phyloP scores from a whole-genome alignment of 2,888 invertebrate genomes.

The Cheilosia vernalis region DNA sequence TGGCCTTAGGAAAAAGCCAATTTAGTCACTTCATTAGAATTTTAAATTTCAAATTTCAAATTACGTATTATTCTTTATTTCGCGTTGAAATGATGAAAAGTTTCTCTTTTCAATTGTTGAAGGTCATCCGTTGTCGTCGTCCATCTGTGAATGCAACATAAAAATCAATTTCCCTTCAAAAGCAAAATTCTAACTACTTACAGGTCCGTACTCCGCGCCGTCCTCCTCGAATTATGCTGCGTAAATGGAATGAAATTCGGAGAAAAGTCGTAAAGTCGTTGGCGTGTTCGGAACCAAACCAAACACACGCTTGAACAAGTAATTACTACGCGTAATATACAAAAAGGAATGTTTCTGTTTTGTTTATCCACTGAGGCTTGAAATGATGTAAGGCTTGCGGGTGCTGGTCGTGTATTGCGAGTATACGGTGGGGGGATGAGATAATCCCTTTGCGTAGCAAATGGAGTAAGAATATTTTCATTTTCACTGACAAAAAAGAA shows the following conservation, averaged over 20 bases:
- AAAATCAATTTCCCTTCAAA: slow-evolving; percentile 39
- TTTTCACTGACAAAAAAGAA: slow-evolving; percentile 2
- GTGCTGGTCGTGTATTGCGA: not conserved
- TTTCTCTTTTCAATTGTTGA: slow-evolving; percentile 58
- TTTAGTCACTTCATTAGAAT: slow-evolving; percentile 73
- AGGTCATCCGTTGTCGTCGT: slow-evolving; percentile 27
- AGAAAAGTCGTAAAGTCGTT: slow-evolving; percentile 51
- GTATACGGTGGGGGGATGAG: slow-evolving; percentile 12
- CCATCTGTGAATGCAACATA: slow-evolving; percentile 29
- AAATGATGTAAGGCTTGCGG: slow-evolving; percentile 61
- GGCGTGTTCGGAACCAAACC: slow-evolving; percentile 20
- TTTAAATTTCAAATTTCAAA: slow-evolving; percentile 63
- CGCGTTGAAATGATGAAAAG: slow-evolving; percentile 42
- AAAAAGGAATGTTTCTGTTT: slow-evolving; percentile 61
- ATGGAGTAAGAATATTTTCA: slow-evolving; percentile 49
- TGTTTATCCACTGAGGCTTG: slow-evolving; percentile 67
- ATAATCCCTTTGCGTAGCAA: slow-evolving; percentile 59
- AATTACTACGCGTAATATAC: slow-evolving; percentile 69
- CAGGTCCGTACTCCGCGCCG: not conserved
- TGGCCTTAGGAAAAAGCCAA: slow-evolving; percentile 26
- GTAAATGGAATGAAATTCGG: slow-evolving; percentile 39
- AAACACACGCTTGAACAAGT: slow-evolving; percentile 65
- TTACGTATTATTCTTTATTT: slow-evolving; percentile 37
- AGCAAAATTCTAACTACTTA: slow-evolving; percentile 11
- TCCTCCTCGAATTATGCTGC: slow-evolving; percentile 33